Evolutionary conservation across 2,888 invertebrate species (phyloP).

Genomic region (Brachyptera risi): DNA sequence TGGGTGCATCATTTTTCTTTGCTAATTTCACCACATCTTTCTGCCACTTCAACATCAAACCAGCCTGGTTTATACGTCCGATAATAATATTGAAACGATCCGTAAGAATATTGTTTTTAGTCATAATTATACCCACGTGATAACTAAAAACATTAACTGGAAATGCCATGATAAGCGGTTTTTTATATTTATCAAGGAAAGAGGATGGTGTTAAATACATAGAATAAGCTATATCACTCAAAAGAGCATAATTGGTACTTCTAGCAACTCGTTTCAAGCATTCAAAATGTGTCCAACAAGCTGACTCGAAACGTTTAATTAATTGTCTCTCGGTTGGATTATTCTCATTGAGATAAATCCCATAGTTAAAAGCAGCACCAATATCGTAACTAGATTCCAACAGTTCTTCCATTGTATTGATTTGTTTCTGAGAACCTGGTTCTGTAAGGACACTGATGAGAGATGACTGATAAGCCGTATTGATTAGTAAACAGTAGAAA

Average conservation of each 20-base stretch:
- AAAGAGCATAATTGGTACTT: too few species aligned
- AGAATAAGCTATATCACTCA: too few species aligned
- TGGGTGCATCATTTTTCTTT: neutral
- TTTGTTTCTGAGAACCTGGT: neutral
- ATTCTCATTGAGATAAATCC: too few species aligned
- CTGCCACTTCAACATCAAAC: constrained; percentile 5
- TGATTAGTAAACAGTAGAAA: neutral
- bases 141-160: too few species aligned
- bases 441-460: constrained; percentile 19
- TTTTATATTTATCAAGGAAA: too few species aligned
- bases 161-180: too few species aligned
- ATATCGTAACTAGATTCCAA: neutral
- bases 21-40: neutral
- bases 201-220: too few species aligned
- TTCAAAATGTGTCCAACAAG: too few species aligned
- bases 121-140: too few species aligned
- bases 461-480: constrained; percentile 26
- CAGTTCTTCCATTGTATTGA: neutral
- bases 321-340: too few species aligned
- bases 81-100: neutral
- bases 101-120: neutral
- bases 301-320: too few species aligned
- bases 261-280: too few species aligned
- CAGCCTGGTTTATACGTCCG: neutral
- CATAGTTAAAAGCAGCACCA: neutral